These are phyloP conservation scores for Brevimyrus niger DNA, from an alignment of 2,113 vertebrate genomes.

Conservation along the genomic window DNA sequence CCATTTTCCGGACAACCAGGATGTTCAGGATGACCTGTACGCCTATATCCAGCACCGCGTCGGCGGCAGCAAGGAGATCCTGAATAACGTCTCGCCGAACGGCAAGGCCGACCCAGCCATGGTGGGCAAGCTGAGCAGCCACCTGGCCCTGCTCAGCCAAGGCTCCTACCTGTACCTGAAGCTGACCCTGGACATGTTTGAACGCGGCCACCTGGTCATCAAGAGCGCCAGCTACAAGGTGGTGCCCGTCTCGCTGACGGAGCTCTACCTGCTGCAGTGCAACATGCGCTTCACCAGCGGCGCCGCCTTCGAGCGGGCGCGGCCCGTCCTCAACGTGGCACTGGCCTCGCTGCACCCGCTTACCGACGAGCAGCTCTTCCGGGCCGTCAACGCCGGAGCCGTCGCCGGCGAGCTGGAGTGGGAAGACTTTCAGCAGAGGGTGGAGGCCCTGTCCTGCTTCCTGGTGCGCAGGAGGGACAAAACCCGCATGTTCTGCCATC, in stretches of 20 bases:
- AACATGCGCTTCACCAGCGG: slow-evolving; percentile 85
- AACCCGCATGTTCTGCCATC: slow-evolving; percentile 96
- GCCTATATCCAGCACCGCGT: slow-evolving; percentile 88
- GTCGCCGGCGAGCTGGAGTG: slow-evolving; percentile 75
- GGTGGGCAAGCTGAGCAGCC: slow-evolving; percentile 84
- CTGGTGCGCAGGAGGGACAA: slow-evolving; percentile 86
- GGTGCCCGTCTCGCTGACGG: slow-evolving; percentile 87
- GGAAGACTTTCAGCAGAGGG: slow-evolving; percentile 89
- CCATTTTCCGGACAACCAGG: slow-evolving; percentile 80
- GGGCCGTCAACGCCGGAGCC: slow-evolving; percentile 82
- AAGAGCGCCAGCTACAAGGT: slow-evolving; percentile 94
- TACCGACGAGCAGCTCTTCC: slow-evolving; percentile 95
- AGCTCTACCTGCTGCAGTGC: slow-evolving; percentile 93
- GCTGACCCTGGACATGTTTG: slow-evolving; percentile 89
- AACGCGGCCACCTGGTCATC: slow-evolving; percentile 83
- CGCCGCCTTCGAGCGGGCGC: slow-evolving; percentile 77
- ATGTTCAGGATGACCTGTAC: slow-evolving; percentile 79
- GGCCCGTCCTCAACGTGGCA: slow-evolving; percentile 84
- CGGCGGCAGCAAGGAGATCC: slow-evolving; percentile 76
- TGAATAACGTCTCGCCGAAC: slow-evolving; percentile 81
- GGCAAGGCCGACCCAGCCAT: slow-evolving; percentile 78
- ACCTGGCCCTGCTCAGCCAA: slow-evolving; percentile 83
- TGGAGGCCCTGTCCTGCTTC: slow-evolving; percentile 85
- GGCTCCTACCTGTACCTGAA: slow-evolving; percentile 94
- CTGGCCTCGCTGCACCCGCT: slow-evolving; percentile 91